A percentile compares a stretch with the other conserved stretches of the same genome.
These are phyloP conservation scores for Bubo bubo DNA, from an alignment of 2,113 vertebrate genomes.

Conservation along the genomic window DNA sequence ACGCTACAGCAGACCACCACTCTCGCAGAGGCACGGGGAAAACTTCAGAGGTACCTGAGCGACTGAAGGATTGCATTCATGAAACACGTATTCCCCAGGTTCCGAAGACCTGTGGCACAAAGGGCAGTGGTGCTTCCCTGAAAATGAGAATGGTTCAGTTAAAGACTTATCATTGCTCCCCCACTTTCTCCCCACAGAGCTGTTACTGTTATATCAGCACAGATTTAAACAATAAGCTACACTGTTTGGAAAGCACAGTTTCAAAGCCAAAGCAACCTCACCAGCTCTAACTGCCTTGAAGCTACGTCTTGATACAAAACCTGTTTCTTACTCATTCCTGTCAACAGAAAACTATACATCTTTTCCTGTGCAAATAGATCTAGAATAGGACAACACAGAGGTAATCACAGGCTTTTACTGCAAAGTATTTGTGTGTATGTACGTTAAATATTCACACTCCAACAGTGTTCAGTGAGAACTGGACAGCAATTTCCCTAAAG, in stretches of 20 bases:
- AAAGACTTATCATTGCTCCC: neutral
- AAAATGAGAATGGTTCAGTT: neutral
- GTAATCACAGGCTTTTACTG: neutral
- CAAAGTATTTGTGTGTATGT: neutral
- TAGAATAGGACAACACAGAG: neutral
- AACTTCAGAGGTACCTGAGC: slow-evolving; percentile 81
- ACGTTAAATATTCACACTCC: neutral
- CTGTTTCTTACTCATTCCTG: neutral
- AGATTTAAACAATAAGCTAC: neutral
- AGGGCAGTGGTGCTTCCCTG: slow-evolving; percentile 84
- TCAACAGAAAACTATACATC: neutral
- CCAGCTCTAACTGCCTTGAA: neutral
- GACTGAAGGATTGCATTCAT: slow-evolving; percentile 99
- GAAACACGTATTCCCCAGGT: slow-evolving; percentile 96
- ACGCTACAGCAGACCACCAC: neutral
- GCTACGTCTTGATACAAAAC: neutral
- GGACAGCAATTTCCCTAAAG: neutral
- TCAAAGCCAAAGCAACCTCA: neutral
- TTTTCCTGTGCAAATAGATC: neutral
- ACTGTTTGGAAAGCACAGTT: neutral
- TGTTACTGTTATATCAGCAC: neutral
- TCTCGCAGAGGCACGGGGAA: neutral
- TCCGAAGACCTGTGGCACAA: slow-evolving; percentile 92
- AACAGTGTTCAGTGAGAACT: neutral
- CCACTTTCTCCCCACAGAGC: neutral